Evolutionary conservation across 1,140 invertebrate species (phyloP).

Genomic region (Drosophila arawakana): DNA sequence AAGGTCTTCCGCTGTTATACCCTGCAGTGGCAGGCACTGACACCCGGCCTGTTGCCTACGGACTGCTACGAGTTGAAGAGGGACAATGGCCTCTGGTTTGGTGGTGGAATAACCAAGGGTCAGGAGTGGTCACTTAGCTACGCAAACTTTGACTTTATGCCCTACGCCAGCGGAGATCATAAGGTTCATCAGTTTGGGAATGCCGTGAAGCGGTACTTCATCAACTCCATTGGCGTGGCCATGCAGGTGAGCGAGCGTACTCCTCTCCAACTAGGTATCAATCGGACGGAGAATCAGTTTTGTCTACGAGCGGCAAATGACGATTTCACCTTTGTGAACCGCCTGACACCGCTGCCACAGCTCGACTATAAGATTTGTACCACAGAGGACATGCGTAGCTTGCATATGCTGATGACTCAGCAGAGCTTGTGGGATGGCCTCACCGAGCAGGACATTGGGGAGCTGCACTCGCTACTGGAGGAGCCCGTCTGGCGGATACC

Average conservation of each 20-base stretch:
- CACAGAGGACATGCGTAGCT: slow-evolving; percentile 89
- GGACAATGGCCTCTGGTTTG: slow-evolving; percentile 91
- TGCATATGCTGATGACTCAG: slow-evolving; percentile 89
- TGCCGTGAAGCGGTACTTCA: slow-evolving; percentile 92
- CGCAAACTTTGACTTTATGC: slow-evolving; percentile 89
- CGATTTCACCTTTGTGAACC: slow-evolving; percentile 91
- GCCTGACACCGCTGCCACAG: slow-evolving; percentile 87
- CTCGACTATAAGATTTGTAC: slow-evolving; percentile 95
- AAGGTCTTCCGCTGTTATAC: slow-evolving; percentile 90
- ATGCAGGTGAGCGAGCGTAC: slow-evolving; percentile 91
- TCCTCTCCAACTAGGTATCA: slow-evolving; percentile 92
- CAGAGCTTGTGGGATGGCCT: slow-evolving; percentile 92
- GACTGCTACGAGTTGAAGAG: slow-evolving; percentile 93
- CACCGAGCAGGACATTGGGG: slow-evolving; percentile 89
- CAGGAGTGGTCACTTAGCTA: slow-evolving; percentile 92
- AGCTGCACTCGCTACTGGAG: slow-evolving; percentile 90
- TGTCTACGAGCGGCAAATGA: slow-evolving; percentile 91
- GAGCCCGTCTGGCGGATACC: slow-evolving; percentile 94
- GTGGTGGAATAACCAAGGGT: slow-evolving; percentile 91
- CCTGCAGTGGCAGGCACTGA: slow-evolving; percentile 91
- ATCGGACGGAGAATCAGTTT: slow-evolving; percentile 88
- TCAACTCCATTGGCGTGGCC: slow-evolving; percentile 93
- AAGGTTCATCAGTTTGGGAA: slow-evolving; percentile 92
- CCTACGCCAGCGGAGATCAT: slow-evolving; percentile 93
- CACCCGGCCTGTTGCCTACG: slow-evolving; percentile 87